Percentiles rank a stretch among this genome's conserved stretches.
Evolutionary conservation across 2,797 vertebrate genomes (phyloP).

Genomic region (Pseudochirops corinnae): DNA sequence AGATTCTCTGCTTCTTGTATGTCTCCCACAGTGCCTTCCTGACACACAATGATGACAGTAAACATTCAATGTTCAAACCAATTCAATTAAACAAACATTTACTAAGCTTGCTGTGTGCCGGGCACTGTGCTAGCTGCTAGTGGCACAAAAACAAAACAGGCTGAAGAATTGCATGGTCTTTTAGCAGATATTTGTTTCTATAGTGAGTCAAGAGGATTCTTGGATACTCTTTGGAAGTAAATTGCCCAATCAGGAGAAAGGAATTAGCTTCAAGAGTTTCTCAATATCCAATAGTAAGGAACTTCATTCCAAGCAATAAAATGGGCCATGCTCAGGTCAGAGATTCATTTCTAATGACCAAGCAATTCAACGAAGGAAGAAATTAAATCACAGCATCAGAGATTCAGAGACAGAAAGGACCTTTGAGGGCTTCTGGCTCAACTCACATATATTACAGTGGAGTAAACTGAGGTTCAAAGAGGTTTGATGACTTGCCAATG

Average conservation of each 20-base stretch:
- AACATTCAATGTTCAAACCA: neutral
- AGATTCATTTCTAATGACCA: neutral
- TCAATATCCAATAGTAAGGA: conserved; percentile 7
- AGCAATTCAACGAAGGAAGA: neutral
- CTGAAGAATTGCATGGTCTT: neutral
- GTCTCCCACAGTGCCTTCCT: neutral
- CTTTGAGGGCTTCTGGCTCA: neutral
- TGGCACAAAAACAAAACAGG: neutral
- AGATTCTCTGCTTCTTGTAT: neutral
- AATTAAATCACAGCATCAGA: neutral
- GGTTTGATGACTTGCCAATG: neutral
- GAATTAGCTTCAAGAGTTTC: neutral
- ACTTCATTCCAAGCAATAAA: neutral
- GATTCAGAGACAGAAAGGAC: neutral
- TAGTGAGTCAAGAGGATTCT: neutral
- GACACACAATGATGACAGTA: neutral
- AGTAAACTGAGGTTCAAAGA: neutral
- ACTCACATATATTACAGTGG: neutral
- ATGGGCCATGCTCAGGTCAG: neutral
- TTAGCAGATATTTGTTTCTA: neutral
- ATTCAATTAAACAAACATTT: neutral
- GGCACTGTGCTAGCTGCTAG: neutral
- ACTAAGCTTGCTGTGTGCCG: neutral
- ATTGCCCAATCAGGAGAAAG: conserved; percentile 13
- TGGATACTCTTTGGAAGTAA: neutral